Base-by-base conservation (phyloP, 2,113 vertebrate genomes). In the Dipodomys merriami region DNA sequence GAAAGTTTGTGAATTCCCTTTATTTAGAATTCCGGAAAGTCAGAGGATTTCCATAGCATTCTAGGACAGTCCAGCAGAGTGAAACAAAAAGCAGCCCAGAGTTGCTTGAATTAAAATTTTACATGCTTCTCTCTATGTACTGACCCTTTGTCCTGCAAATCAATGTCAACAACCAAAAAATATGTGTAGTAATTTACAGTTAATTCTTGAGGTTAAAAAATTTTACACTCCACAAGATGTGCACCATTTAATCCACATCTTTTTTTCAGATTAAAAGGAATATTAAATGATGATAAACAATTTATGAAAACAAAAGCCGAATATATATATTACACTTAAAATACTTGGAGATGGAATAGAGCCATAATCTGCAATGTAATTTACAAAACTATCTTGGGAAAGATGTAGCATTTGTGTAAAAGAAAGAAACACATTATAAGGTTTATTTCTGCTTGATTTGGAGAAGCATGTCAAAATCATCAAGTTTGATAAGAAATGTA, bases 301-400 rank as follows among this genome's bases (percentile, higher is more conserved):
- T 81, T 95, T 91, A 88, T 69, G n/a, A 74, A 96, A 94, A 92
- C 33, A 92, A 91, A 97, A 95, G 87, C 72, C 87, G 76, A 97
- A 84, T 65, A 96, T 90, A 96, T 90, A 81, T 89, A 73, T 89
- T 94, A 93, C 53, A 85, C 85, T 86, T 57, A 96, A 97, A 98
- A 96, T 86, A 82, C 93, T 96, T 95, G 97, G 91, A 96, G 72
- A 96, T 96, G 90, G 82, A 81, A 88, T 44, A 77, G 82, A 91
- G 95, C 86, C 83, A 67, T 88, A 91, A 96, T 86, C 92, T 84
- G 92, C 71, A 86, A 96, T 86, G 86, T 74, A 95, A 95, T 94
- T 80, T 73, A 91, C 30, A 93, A 81, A 95, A 95, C 78, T 72
- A 95, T 30, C 93, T 91, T 62, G 69, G 10, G 64, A 95, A 96